phyloP scores from a whole-genome alignment of 2,113 vertebrate species.

The Gadus macrocephalus region DNA sequence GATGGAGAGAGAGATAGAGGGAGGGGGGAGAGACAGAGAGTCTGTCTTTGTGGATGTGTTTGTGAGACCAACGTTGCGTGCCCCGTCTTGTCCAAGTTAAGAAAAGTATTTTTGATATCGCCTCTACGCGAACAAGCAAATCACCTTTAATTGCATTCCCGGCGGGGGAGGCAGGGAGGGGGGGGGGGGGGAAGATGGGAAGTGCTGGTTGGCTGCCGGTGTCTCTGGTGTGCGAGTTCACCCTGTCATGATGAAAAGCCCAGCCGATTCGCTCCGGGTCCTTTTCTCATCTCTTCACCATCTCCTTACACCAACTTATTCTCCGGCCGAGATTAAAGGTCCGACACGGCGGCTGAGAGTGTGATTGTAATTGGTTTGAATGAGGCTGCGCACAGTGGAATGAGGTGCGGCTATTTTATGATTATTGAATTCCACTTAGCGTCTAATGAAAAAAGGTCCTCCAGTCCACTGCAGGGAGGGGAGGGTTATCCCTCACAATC shows the following conservation, averaged over 20 bases:
- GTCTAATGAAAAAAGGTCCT: conserved; percentile 51
- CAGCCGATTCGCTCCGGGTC: not conserved
- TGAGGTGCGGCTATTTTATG: conserved; percentile 53
- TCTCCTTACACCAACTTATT: not conserved
- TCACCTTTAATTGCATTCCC: conserved; percentile 38
- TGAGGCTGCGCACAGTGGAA: conserved; percentile 26
- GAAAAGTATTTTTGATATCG: conserved; percentile 29
- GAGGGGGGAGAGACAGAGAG: not conserved
- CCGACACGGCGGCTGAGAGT: conserved; percentile 14
- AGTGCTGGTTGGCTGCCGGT: conserved; percentile 2
- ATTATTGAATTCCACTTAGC: conserved; percentile 40
- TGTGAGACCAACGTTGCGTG: not conserved
- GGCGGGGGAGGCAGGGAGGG: conserved; percentile 10
- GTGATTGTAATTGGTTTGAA: conserved; percentile 46
- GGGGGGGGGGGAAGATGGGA: not conserved
- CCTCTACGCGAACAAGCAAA: conserved; percentile 29
- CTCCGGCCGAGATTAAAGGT: conserved; percentile 27
- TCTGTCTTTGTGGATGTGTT: not conserved
- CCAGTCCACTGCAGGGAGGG: conserved; percentile 41
- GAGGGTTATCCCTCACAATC: conserved; percentile 40
- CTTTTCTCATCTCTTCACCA: not conserved
- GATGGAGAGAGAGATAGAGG: too few species aligned
- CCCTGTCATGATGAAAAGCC: conserved; percentile 22
- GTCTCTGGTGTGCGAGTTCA: conserved; percentile 3
- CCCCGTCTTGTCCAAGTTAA: not conserved